Evolutionary conservation across 2,113 vertebrate genomes (phyloP).

Genomic region (Ophthalmotilapia sp.): DNA sequence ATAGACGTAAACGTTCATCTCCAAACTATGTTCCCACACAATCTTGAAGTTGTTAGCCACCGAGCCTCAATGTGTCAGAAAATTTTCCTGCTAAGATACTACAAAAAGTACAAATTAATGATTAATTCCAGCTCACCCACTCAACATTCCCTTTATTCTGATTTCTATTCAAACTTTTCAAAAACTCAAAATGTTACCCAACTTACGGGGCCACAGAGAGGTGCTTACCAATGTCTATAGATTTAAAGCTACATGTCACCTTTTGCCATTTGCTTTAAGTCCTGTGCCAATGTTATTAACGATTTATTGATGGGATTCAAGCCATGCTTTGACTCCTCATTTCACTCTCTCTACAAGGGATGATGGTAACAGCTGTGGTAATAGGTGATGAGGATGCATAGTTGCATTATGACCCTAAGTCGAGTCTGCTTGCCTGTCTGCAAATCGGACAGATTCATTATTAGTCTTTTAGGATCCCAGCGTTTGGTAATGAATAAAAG

Average conservation of each 20-base stretch:
- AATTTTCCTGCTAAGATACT: background rate
- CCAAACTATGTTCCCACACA: background rate
- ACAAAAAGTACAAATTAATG: constrained; percentile 33
- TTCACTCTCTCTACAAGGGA: background rate
- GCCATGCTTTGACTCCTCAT: background rate
- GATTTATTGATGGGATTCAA: constrained; percentile 9
- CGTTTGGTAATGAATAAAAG: background rate
- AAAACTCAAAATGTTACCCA: constrained; percentile 27
- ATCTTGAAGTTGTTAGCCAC: background rate
- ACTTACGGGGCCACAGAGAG: constrained; percentile 2
- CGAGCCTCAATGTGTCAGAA: background rate
- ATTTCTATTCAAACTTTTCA: constrained; percentile 28
- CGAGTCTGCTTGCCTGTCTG: constrained; percentile 1
- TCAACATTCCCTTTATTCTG: constrained; percentile 21
- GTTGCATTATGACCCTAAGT: background rate
- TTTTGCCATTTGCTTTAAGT: constrained; percentile 24
- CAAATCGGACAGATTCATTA: background rate
- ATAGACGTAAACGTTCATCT: background rate
- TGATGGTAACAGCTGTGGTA: background rate
- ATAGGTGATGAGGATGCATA: background rate
- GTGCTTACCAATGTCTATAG: constrained; percentile 2
- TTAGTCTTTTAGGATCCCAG: background rate
- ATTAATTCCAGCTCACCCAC: constrained; percentile 32
- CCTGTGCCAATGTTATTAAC: constrained; percentile 13
- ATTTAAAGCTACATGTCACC: constrained; percentile 21